A percentile compares a stretch with the other conserved stretches of the same genome.
Conservation (phyloP, 1,140 invertebrate species). For the Myzus persicae region DNA sequence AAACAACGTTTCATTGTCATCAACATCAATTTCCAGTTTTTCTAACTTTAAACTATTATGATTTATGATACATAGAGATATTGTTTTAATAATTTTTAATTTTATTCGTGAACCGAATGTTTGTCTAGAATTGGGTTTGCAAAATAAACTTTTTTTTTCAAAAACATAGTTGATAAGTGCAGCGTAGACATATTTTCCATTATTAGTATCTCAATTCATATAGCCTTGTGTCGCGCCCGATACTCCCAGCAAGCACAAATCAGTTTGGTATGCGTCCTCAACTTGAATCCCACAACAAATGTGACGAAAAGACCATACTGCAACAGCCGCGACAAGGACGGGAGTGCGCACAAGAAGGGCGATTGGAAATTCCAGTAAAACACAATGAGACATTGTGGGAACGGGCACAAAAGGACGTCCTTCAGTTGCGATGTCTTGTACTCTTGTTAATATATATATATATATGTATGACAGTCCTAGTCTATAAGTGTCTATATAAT, state of each 20-base stretch:
- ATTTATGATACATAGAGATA: too few relatives aligned
- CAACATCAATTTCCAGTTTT: not conserved
- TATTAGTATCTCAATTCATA: not conserved
- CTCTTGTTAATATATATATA: not conserved
- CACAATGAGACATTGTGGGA: constrained; percentile 37
- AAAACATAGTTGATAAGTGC: not conserved
- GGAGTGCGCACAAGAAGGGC: not conserved
- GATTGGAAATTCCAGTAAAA: constrained; percentile 24
- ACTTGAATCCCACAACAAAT: constrained; percentile 12
- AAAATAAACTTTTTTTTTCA: not conserved
- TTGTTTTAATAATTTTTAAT: not conserved
- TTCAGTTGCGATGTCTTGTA: constrained; percentile 11
- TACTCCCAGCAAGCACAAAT: not conserved
- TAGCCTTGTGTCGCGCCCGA: not conserved
- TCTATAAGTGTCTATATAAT: not conserved
- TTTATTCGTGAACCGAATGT: not conserved
- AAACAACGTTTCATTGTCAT: too few relatives aligned
- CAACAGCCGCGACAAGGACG: not conserved
- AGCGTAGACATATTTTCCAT: not conserved
- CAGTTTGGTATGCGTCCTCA: not conserved
- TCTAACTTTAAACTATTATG: not conserved
- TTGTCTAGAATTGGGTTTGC: too few relatives aligned
- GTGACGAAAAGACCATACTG: not conserved
- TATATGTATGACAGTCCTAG: not conserved
- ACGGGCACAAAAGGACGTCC: constrained; percentile 43